phyloP scores from a whole-genome alignment of 2,113 vertebrate genomes.

The Promerops cafer region DNA sequence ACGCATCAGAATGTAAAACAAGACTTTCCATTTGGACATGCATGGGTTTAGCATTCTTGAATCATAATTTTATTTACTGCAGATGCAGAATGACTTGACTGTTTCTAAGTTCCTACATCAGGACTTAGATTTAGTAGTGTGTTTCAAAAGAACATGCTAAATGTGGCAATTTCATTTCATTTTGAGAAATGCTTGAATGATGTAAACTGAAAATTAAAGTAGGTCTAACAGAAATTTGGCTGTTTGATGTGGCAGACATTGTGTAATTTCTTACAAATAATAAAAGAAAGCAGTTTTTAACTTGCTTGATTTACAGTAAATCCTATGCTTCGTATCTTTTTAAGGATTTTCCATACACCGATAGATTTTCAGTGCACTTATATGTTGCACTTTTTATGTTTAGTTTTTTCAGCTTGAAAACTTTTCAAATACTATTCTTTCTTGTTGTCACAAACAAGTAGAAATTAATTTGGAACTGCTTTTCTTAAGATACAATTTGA shows the following conservation, averaged over 20 bases:
- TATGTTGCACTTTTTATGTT: neutral
- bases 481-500: neutral
- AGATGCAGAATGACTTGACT: neutral
- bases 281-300: neutral
- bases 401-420: neutral
- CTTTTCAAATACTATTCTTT: neutral
- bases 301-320: neutral
- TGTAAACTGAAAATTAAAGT: neutral
- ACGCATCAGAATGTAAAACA: neutral
- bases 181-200: neutral
- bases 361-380: neutral
- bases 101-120: neutral
- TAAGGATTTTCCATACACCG: neutral
- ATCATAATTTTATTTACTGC: neutral
- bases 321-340: neutral
- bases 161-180: accelerated
- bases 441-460: neutral
- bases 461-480: neutral
- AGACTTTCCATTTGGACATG: neutral
- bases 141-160: neutral
- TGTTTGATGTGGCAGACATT: neutral
- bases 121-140: neutral
- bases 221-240: neutral
- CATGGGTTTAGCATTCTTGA: neutral
- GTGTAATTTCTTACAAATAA: neutral